A percentile compares a stretch with the other conserved stretches of the same genome.
phyloP scores from a whole-genome alignment of 2,113 vertebrate genomes.

The Paralichthys olivaceus region DNA sequence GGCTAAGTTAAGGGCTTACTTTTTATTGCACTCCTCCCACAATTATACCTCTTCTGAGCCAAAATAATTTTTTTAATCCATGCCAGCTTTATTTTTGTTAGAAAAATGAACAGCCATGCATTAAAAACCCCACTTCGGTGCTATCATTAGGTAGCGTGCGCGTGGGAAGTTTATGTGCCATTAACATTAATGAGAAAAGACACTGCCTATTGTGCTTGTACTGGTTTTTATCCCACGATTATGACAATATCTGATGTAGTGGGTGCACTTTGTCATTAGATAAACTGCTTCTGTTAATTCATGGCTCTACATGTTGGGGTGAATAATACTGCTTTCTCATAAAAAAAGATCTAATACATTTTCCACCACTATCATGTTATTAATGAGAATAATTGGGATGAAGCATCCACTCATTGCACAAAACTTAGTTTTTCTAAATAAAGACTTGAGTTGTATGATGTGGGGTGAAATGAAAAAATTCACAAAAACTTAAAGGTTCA shows the following conservation, averaged over 20 bases:
- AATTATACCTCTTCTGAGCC: slow-evolving; percentile 78
- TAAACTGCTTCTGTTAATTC: slow-evolving; percentile 11
- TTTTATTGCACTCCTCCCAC: slow-evolving; percentile 78
- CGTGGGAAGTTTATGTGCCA: slow-evolving; percentile 94
- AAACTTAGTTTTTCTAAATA: slow-evolving; percentile 30
- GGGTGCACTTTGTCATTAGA: slow-evolving; percentile 85
- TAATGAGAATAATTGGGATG: slow-evolving; percentile 6
- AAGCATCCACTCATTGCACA: slow-evolving; percentile 17
- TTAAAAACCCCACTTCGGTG: slow-evolving; percentile 87
- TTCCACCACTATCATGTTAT: slow-evolving; percentile 26
- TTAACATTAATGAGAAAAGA: slow-evolving; percentile 87
- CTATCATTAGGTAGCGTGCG: slow-evolving; percentile 92
- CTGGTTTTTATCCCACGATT: slow-evolving; percentile 40
- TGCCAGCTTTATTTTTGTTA: slow-evolving; percentile 86
- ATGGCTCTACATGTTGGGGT: not conserved
- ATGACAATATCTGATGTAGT: slow-evolving; percentile 64
- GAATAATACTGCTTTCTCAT: slow-evolving; percentile 17
- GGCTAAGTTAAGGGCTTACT: slow-evolving; percentile 1
- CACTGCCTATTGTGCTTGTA: slow-evolving; percentile 87
- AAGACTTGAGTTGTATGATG: slow-evolving; percentile 15
- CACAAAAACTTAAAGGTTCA: slow-evolving; percentile 5
- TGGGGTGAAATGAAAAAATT: slow-evolving; percentile 25
- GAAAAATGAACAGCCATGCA: slow-evolving; percentile 90
- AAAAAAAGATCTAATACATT: not conserved
- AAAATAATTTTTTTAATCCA: slow-evolving; percentile 84